Base-by-base conservation (phyloP, 1,140 invertebrate genomes). In the Euura lappo region DNA sequence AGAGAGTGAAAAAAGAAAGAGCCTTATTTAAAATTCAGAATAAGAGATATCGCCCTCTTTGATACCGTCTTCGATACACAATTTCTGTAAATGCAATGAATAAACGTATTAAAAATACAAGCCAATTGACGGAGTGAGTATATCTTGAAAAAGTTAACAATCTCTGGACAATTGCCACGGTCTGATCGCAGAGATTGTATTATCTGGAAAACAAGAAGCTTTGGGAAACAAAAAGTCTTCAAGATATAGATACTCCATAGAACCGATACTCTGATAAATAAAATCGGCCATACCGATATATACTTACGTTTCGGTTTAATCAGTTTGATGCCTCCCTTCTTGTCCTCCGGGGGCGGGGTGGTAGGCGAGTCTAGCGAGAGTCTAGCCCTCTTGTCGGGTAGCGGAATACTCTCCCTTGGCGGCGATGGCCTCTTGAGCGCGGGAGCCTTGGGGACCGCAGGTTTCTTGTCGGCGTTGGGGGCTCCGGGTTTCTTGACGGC, bases 251-350 rank as follows among this genome's bases (percentile, higher is more conserved):
- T 28, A 28, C 28, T 28, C 28, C 28, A 28, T 1, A 28, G 28
- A 28, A 28, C 28, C 28, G 28, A 28, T 28, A 28, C 28, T 28
- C 28, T 28, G 28, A 28, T 60, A 60, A 60, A 11, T 60, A 60
- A 60, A 60, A 60, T 60, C 51, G 51, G 51, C 3, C 3, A 60
- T 60, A 60, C 6, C 51, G 51, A 60, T 60, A 60, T 60, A 90
- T 89, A 94, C 95, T 95, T 93, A 97, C 96, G 93, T 91, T 95
- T 96, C 74, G 93, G 93, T 90, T 96, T 96, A 80, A 96, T 96
- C 65, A 96, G 85, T 89, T 96, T 97, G 75, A 95, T 95, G 72
- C 92, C 89, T 74, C 93, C 94, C 82, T 94, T 92, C 79, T 95
- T 94, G 64, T 91, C 87, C 2, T 77, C 80, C 44, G 79, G 74